Percentiles rank a stretch among this genome's conserved stretches.
Evolutionary conservation across 1,140 invertebrate species (phyloP).

Genomic region (Drosophila orosa): DNA sequence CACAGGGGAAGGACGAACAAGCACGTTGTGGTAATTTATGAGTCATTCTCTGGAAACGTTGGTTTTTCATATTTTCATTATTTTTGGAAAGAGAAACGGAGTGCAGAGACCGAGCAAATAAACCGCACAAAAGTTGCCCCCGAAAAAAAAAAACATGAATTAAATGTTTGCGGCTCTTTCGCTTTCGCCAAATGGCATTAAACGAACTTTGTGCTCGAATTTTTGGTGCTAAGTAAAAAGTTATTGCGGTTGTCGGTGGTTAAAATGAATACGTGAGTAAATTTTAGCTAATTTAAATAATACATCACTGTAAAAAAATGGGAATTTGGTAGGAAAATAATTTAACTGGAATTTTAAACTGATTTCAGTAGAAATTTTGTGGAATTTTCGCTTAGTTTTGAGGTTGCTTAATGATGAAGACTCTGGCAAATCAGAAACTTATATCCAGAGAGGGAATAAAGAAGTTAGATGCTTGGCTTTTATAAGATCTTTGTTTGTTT

Average conservation of each 20-base stretch:
- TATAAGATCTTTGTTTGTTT: not conserved
- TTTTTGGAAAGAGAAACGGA: constrained; percentile 28
- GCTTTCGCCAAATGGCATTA: constrained; percentile 30
- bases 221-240: constrained; percentile 26
- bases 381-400: not conserved
- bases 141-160: constrained; percentile 22
- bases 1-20: constrained; percentile 52
- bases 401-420: not conserved
- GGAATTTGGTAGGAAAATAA: not conserved
- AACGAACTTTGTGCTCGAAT: constrained; percentile 20
- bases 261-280: constrained; percentile 17
- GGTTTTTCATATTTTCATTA: constrained; percentile 58
- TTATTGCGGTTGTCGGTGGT: constrained; percentile 19
- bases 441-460: too few species aligned
- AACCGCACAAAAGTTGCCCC: constrained; percentile 56
- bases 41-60: constrained; percentile 64
- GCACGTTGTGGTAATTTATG: constrained; percentile 71
- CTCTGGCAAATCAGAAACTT: not conserved
- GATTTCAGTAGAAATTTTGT: not conserved
- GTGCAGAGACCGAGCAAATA: constrained; percentile 36
- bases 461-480: not conserved
- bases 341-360: not conserved
- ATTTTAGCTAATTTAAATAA: constrained; percentile 43
- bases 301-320: not conserved
- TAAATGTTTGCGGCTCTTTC: constrained; percentile 41